These are phyloP conservation scores for Nymphicus hollandicus DNA, from an alignment of 2,113 vertebrate species.

Conservation along the genomic window DNA sequence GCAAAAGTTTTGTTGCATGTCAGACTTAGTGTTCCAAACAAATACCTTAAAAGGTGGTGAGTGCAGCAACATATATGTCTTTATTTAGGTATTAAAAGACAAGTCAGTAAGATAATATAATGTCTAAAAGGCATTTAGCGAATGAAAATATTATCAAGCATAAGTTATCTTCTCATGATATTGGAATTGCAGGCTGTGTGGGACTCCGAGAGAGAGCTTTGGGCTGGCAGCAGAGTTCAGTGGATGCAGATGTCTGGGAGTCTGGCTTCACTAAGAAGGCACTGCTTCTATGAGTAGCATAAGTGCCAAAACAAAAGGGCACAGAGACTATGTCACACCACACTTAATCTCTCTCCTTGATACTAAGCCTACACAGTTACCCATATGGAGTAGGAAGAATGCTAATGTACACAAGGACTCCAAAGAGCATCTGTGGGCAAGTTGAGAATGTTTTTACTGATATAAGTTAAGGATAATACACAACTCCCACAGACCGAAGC, in stretches of 20 bases:
- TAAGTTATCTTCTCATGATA: neutral
- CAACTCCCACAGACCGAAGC: neutral
- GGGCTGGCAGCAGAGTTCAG: neutral
- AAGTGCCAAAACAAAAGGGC: neutral
- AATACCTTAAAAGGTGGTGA: neutral
- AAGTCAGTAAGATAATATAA: neutral
- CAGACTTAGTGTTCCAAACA: neutral
- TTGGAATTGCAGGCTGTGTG: neutral
- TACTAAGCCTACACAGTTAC: neutral
- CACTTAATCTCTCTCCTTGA: neutral
- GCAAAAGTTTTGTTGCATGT: neutral
- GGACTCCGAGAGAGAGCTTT: neutral
- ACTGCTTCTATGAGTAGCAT: fast-evolving
- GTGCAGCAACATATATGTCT: neutral
- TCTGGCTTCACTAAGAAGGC: neutral
- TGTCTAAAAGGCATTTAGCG: neutral
- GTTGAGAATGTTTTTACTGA: neutral
- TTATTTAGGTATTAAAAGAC: neutral
- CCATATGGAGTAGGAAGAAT: fast-evolving
- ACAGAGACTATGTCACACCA: neutral
- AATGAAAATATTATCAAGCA: neutral
- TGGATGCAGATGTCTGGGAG: neutral
- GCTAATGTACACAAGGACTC: neutral
- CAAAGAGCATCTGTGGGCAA: neutral
- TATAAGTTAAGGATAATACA: neutral